phyloP scores from a whole-genome alignment of 2,797 vertebrate genomes.

The Labroides dimidiatus region DNA sequence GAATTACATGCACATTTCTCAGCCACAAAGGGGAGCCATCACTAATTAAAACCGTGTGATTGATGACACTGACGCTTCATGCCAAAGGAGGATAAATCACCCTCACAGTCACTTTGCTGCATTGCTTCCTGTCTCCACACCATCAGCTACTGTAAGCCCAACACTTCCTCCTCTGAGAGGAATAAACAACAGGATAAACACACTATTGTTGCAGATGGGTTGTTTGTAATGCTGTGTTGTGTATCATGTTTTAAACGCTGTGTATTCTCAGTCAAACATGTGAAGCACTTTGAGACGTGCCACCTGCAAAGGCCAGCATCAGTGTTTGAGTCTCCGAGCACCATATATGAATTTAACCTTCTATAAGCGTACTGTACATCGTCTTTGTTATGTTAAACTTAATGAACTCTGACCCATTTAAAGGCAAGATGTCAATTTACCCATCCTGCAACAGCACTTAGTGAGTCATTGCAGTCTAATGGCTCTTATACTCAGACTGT shows the following conservation, averaged over 20 bases:
- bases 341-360: slow-evolving; percentile 60
- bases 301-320: slow-evolving; percentile 48
- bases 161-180: slow-evolving; percentile 65
- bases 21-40: slow-evolving; percentile 85
- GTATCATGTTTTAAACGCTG: slow-evolving; percentile 23
- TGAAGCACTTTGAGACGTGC: slow-evolving; percentile 55
- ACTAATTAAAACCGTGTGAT: slow-evolving; percentile 87
- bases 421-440: slow-evolving; percentile 73
- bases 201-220: neutral
- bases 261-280: slow-evolving; percentile 29
- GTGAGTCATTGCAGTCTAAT: slow-evolving; percentile 80
- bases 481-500: slow-evolving; percentile 65
- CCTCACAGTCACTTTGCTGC: slow-evolving; percentile 81
- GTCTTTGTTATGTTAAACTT: slow-evolving; percentile 66
- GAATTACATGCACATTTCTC: slow-evolving; percentile 89
- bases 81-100: slow-evolving; percentile 79
- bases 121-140: slow-evolving; percentile 76
- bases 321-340: slow-evolving; percentile 37
- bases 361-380: slow-evolving; percentile 43
- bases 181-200: slow-evolving; percentile 40
- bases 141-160: slow-evolving; percentile 73
- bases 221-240: slow-evolving; percentile 43
- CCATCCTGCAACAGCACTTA: slow-evolving; percentile 69
- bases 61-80: slow-evolving; percentile 81
- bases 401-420: slow-evolving; percentile 76